Evolutionary conservation across 2,113 vertebrate genomes (phyloP), one percentile per base, ranked within the genome.

Genomic region (Anthoscopus minutus): DNA sequence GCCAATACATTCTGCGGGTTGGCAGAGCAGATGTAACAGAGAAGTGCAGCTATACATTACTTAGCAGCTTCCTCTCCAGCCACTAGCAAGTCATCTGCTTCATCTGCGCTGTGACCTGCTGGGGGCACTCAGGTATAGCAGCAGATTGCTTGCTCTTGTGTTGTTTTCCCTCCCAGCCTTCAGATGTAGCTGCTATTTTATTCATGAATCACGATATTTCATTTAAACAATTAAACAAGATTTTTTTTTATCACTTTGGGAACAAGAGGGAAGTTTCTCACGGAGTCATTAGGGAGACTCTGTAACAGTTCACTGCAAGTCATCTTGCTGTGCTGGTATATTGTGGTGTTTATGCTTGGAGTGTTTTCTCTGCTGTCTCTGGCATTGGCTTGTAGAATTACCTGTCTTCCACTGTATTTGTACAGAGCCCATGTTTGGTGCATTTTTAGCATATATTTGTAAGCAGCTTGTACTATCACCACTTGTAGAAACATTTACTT

Each of bases 41-140:
- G 85, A 81, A 70, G 44, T 0, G 0, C 61, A 74, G 69, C 90
- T 71, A 61, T 93, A 86, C 79, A 60, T 95, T 93, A 86, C 92
- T 83, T 40, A 56, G 74, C 64, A 80, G 71, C 42, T 86, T 89
- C 73, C 86, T 56, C 64, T 48, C 40, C 64, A 60, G 76, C 33
- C 88, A 42, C 47, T 44, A 44, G 60, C 16, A 24, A 35, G 48
- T 56, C 60, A 56, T 83, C 60, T 40, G 72, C 57, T 87, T 60
- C 40, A 45, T 94, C 67, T 79, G 60, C 44, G 58, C 81, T 96
- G 38, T 48, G 44, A 93, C 97, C 97, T 97, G 94, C 64, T 92
- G 97, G 96, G 96, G 97, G 97, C 96, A 89, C 97, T 98, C 96
- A 90, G 96, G 97, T 91, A 95, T 58, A 97, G 95, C 90, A 72